Evolutionary conservation across 2,113 vertebrate genomes (phyloP), one percentile per base, ranked within the genome.

Genomic region (Trogon melanurus): DNA sequence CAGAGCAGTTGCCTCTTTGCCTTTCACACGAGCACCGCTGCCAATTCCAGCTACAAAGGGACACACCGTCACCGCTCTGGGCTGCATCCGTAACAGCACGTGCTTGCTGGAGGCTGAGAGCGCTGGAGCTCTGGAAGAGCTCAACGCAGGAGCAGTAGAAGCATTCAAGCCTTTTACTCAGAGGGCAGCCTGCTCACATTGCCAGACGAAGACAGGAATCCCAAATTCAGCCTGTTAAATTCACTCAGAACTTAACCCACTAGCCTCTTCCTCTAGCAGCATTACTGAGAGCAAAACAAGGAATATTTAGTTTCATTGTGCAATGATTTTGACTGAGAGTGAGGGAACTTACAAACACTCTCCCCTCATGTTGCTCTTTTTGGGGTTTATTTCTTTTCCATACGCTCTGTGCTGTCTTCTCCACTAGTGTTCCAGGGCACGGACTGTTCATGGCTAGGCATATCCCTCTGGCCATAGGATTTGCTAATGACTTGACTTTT

Each of bases 281-380:
- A 58, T 16, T 50, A 22, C 13, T n/a, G n/a, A 5, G 11, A 82
- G 23, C 13, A 61, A 36, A 82, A 7, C 7, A 32, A 44, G 36
- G 11, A 72, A 45, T 11, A 22, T 16, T 56, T 25, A 27, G 10
- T 8, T 85, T 62, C 53, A 53, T 7, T 25, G 9, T 25, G 20
- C 8, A 61, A 18, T 26, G 5, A 18, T 76, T 91, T n/a, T 58
- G 47, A 70, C 57, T 13, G 8, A 65, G 38, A 72, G 29, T 1
- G 12, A 91, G 23, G 32, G 41, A 79, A 62, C 29, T 48, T 76
- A 70, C 10, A 71, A 5, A 23, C 23, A 58, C 47, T 23, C 29
- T 80, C n/a, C 41, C 11, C 53, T 60, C 9, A 9, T 0, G 0
- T 13, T 71, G 44, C 11, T 60, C 16, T 20, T 64, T 62, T 44